Conservation (phyloP, 2,113 vertebrate species). For the Pseudolaguvia tuberculata region DNA sequence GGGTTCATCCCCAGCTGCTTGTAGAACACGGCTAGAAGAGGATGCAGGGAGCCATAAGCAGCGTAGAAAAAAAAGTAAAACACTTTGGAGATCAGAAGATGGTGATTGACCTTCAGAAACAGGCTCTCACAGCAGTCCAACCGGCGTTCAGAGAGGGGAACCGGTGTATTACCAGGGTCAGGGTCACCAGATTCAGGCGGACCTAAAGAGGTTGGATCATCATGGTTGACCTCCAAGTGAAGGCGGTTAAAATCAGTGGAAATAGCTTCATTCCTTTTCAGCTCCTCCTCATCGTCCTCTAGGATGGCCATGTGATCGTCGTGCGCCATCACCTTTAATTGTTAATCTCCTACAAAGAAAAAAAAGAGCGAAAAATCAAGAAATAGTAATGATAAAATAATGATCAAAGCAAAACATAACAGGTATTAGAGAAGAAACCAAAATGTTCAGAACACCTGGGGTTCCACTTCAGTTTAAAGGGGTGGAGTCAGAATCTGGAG, state of each 20-base stretch:
- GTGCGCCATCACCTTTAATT: conserved; percentile 75
- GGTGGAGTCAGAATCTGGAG: too few relatives aligned
- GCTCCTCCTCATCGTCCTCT: conserved; percentile 91
- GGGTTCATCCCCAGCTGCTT: conserved; percentile 94
- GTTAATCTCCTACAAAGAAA: conserved; percentile 11
- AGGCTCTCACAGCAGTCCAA: conserved; percentile 82
- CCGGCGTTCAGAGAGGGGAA: conserved; percentile 54
- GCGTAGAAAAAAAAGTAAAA: conserved; percentile 99
- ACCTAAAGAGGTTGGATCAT: conserved; percentile 20
- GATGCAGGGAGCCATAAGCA: conserved; percentile 93
- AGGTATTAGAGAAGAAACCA: too few relatives aligned
- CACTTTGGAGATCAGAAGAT: conserved; percentile 90
- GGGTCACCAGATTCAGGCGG: conserved; percentile 18
- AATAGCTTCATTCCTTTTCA: conserved; percentile 86
- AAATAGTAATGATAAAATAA: background rate
- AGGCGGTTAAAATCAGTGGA: conserved; percentile 79
- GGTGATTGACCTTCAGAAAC: conserved; percentile 82
- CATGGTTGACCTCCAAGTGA: conserved; percentile 62
- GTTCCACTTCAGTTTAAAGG: too few relatives aligned
- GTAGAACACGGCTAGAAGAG: conserved; percentile 88
- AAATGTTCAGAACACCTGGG: too few relatives aligned
- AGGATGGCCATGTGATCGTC: conserved; percentile 93
- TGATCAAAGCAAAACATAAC: too few relatives aligned
- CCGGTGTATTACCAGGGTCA: conserved; percentile 32
- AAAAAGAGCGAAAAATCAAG: background rate